phyloP scores from a whole-genome alignment of 2,888 invertebrate genomes.

The Noctua comes region DNA sequence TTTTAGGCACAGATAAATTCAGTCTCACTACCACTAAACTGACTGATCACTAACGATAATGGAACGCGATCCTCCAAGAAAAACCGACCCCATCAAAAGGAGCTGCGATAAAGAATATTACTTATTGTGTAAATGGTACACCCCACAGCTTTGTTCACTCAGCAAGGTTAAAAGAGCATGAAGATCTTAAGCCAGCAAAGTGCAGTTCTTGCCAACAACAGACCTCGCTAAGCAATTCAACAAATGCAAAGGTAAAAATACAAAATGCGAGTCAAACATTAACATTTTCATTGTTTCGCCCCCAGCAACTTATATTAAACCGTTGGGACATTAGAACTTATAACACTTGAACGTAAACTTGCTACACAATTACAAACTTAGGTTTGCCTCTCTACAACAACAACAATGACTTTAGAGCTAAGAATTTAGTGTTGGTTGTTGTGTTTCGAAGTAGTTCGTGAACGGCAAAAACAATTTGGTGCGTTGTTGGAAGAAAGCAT shows the following conservation, averaged over 20 bases:
- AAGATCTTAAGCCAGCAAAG: constrained; percentile 50
- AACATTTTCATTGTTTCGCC: constrained; percentile 88
- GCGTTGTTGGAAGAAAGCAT: constrained; percentile 78
- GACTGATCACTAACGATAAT: background rate
- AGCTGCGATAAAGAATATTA: constrained; percentile 14
- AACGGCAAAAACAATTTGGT: constrained; percentile 62
- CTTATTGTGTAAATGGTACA: constrained; percentile 22
- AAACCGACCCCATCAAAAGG: background rate
- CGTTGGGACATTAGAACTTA: constrained; percentile 88
- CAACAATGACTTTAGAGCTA: constrained; percentile 49
- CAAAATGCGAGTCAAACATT: constrained; percentile 78
- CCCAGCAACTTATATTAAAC: constrained; percentile 85
- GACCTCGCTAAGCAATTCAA: constrained; percentile 64
- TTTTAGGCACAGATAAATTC: background rate
- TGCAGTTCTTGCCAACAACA: constrained; percentile 56
- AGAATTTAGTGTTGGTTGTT: constrained; percentile 66
- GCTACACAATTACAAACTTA: constrained; percentile 82
- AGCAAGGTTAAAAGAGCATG: constrained; percentile 51
- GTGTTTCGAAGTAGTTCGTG: constrained; percentile 37
- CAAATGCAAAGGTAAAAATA: constrained; percentile 83
- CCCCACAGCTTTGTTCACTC: constrained; percentile 42
- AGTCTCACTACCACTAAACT: background rate
- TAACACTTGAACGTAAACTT: constrained; percentile 86
- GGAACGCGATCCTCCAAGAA: background rate
- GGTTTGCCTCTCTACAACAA: constrained; percentile 44